These are phyloP conservation scores for Selenia dentaria DNA, from an alignment of 2,888 invertebrate species.

Conservation along the genomic window DNA sequence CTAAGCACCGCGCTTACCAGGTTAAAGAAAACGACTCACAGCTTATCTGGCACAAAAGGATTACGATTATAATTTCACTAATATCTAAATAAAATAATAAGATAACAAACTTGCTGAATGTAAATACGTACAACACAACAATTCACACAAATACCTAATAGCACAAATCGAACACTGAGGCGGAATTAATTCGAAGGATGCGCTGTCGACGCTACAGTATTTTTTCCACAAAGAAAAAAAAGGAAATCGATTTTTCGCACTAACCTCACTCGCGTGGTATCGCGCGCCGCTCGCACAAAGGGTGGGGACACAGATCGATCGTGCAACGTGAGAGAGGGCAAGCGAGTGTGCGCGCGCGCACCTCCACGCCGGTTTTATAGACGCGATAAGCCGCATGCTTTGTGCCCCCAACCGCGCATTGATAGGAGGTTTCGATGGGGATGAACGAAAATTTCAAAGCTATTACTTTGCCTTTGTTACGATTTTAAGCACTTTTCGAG, in stretches of 20 bases:
- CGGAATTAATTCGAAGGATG: slow-evolving; percentile 24
- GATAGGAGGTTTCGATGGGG: slow-evolving; percentile 15
- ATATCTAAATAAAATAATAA: slow-evolving; percentile 7
- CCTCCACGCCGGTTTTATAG: slow-evolving; percentile 62
- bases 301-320: slow-evolving; percentile 58
- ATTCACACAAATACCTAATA: slow-evolving; percentile 30
- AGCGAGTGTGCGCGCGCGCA: slow-evolving; percentile 80
- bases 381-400: slow-evolving; percentile 62
- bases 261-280: slow-evolving; percentile 72
- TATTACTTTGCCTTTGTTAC: too few relatives aligned
- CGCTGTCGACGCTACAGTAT: slow-evolving; percentile 11
- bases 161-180: slow-evolving; percentile 40
- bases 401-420: slow-evolving; percentile 34
- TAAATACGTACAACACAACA: slow-evolving; percentile 26
- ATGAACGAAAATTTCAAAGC: slow-evolving; percentile 14
- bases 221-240: slow-evolving; percentile 32
- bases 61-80: slow-evolving; percentile 21
- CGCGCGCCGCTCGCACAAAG: slow-evolving; percentile 60
- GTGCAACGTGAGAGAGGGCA: slow-evolving; percentile 61
- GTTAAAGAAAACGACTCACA: slow-evolving; percentile 12
- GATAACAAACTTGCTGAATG: background rate
- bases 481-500: too few relatives aligned
- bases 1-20: background rate
- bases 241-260: slow-evolving; percentile 49
- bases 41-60: slow-evolving; percentile 10